phyloP scores from a whole-genome alignment of 2,797 vertebrate genomes.

The Hippoglossus hippoglossus region DNA sequence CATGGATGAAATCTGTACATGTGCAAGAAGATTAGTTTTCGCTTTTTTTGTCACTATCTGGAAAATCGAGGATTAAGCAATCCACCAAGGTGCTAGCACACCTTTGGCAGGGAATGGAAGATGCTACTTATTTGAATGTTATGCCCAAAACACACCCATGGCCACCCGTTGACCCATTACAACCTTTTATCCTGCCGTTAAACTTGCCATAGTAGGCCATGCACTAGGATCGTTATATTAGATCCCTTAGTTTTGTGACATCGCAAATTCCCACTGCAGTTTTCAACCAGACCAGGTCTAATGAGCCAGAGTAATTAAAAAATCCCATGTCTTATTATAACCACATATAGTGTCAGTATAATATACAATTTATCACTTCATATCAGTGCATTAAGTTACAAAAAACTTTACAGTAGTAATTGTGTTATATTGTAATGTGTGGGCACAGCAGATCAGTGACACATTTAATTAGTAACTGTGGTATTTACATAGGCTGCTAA shows the following conservation, averaged over 20 bases:
- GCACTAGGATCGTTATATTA: too few species aligned
- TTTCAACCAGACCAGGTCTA: not conserved
- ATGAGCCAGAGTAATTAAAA: not conserved
- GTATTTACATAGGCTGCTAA: slow-evolving; percentile 4
- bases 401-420: not conserved
- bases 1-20: too few species aligned
- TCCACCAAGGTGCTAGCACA: too few species aligned
- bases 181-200: too few species aligned
- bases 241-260: not conserved
- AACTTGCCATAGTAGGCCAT: too few species aligned
- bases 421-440: not conserved
- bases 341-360: not conserved
- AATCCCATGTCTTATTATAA: not conserved
- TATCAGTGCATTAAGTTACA: not conserved
- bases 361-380: not conserved
- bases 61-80: too few species aligned
- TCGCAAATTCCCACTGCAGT: not conserved
- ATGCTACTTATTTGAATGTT: too few species aligned
- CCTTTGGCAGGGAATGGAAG: too few species aligned
- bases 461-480: slow-evolving; percentile 5
- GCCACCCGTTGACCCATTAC: too few species aligned
- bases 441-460: not conserved
- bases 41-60: too few species aligned
- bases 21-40: too few species aligned
- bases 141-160: too few species aligned